Conservation (phyloP, 2,797 vertebrate genomes). For the Lepus townsendii region DNA sequence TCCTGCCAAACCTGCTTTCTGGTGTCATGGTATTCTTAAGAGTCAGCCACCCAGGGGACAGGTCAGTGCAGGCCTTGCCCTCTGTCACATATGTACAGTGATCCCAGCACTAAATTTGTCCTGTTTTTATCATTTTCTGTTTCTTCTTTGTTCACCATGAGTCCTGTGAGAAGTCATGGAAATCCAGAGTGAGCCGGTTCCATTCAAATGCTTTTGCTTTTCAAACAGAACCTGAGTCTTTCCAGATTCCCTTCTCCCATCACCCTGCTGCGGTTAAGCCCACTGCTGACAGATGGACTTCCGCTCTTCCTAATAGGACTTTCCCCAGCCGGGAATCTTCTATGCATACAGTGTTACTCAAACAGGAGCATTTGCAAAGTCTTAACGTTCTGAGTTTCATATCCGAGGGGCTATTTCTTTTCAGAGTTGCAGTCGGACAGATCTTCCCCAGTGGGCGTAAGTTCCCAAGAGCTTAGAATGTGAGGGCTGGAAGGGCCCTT, state of each 20-base stretch:
- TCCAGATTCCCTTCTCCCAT: constrained; percentile 59
- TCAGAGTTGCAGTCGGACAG: constrained; percentile 36
- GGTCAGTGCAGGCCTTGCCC: fast-evolving
- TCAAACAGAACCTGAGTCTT: constrained; percentile 63
- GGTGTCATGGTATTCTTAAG: neutral
- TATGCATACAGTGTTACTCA: neutral
- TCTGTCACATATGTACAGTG: neutral
- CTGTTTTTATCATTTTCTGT: constrained; percentile 44
- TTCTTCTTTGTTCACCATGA: constrained; percentile 39
- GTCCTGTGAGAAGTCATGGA: constrained; percentile 63
- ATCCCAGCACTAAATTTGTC: neutral
- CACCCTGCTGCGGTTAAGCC: neutral
- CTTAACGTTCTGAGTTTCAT: constrained; percentile 47
- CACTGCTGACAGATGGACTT: constrained; percentile 57
- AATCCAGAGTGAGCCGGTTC: constrained; percentile 49
- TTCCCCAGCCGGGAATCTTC: constrained; percentile 25
- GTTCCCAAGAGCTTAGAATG: neutral
- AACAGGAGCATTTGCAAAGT: constrained; percentile 51
- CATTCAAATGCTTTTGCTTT: constrained; percentile 73
- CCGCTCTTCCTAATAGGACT: neutral
- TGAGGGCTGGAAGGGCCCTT: neutral
- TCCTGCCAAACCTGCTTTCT: neutral
- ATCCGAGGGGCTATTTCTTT: constrained; percentile 14
- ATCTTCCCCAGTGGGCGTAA: neutral
- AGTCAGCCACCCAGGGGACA: no score